Evolutionary conservation across 1,140 invertebrate species (phyloP), one percentile per base, ranked within the genome.

Genomic region (Bombus soroeensis): DNA sequence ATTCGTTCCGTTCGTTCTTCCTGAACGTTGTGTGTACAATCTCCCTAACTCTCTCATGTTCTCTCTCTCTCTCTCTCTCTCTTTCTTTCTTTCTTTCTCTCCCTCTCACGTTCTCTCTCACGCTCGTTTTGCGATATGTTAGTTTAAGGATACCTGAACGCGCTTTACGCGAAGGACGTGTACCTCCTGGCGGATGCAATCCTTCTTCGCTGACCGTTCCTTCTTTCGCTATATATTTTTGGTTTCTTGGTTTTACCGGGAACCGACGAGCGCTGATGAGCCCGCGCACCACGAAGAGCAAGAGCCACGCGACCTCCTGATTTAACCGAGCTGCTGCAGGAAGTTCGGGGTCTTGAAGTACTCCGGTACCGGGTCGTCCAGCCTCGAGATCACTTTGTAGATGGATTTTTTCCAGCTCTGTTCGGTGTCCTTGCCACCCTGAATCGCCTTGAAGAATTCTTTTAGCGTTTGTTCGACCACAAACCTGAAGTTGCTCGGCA

Each of bases 371-470:
- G 98, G 97, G 95, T 99, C 99, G 96, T 99, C 99, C 95, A 99
- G 96, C 94, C 99, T 97, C 88, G 99, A 99, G 94, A 99, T 99
- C 91, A 99, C 97, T 96, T 99, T 99, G 97, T 99, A 99, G 95
- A 99, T 99, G 90, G 98, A 98, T 95, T 99, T 99, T 96, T 99
- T 99, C 99, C 99, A 99, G 87, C 99, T 99, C 94, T 99, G 99
- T 95, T 99, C 99, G 41, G 97, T 95, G 96, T 99, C 99, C 95
- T 99, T 99, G 86, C 98, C 98, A 92, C 97, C 97, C 94, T 98
- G 97, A 92, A 99, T 98, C 84, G 99, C 98, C 95, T 98, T 98
- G 97, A 99, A 99, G 96, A 99, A 99, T 96, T 99, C 99, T 85
- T 98, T 97, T 83, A 99, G 96, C 72, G 99, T 99, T 94, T 99